Base-by-base conservation (phyloP, 1,140 invertebrate genomes). In the Danaus plexippus region DNA sequence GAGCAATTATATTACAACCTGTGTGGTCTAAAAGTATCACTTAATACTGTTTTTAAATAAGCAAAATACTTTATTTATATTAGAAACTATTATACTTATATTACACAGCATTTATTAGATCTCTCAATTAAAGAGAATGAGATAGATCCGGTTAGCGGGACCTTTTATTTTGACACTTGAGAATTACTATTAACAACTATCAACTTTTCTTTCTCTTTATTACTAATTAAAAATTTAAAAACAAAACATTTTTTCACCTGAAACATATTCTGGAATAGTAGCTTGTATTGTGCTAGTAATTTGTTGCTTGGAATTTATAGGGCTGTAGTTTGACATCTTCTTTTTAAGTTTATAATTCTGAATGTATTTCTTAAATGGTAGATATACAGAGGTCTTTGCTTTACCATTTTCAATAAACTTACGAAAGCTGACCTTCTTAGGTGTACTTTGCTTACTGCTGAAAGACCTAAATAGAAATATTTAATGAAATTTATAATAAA, bases 331-430 rank as follows among this genome's bases (percentile, higher is more conserved):
- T 18, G 60, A 65, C 0, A 61, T 57, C 48, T 81, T 83, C 59
- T 80, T 85, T 60, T 85, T 86, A 7, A 71, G 59, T 61, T 73
- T 83, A 58, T 81, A 81, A 56, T 77, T 85, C 44, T 84, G 70
- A 47, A 86, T 79, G 49, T 81, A 81, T 51, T 81, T 81, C 47
- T 67, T 58, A 51, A 85, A 82, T 58, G 78, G 81, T 49, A 83
- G 59, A 54, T 83, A 81, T 9, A 79, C 76, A 12, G 83, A 67
- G 32, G 83, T 84, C 57, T 85, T 86, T 9, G 73, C 78, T 65
- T 84, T 85, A 9, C 81, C 77, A 67, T 69, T 82, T 62, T 87
- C 81, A 60, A 87, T 75, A 13, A 83, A 74, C 60, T 85, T 85
- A 3, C 80, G 72, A 50, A 87, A 85, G 61, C 81, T 87, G 1